Evolutionary conservation across 2,113 vertebrate species (phyloP).

Genomic region (Nannospalax galili): DNA sequence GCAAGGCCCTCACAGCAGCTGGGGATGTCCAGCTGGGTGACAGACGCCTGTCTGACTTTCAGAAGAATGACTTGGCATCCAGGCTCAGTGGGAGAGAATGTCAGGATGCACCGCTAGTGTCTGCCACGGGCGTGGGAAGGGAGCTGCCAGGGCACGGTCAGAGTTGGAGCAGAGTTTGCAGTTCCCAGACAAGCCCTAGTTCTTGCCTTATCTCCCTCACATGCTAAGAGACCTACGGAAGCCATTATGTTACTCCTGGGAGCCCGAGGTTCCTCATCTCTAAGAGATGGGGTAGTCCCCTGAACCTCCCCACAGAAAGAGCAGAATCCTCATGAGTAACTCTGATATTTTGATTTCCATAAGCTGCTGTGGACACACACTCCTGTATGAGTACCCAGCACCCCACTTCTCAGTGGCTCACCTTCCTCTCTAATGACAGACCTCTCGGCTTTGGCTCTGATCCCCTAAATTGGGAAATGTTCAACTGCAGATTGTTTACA

Average conservation of each 20-base stretch:
- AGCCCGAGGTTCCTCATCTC: background rate
- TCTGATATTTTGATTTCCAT: background rate
- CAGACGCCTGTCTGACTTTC: background rate
- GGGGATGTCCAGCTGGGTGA: background rate
- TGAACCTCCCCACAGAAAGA: background rate
- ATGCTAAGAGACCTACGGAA: background rate
- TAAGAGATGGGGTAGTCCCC: background rate
- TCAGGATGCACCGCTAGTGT: rapidly evolving
- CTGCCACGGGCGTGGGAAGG: rapidly evolving
- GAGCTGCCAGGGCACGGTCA: rapidly evolving
- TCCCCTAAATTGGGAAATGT: conserved; percentile 84
- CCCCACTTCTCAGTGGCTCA: background rate
- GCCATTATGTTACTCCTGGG: background rate
- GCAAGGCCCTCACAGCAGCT: rapidly evolving
- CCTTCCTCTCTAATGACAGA: background rate
- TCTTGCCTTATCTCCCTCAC: background rate
- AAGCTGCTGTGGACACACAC: background rate
- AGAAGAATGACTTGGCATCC: rapidly evolving
- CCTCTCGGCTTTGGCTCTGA: conserved; percentile 78
- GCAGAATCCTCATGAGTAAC: background rate
- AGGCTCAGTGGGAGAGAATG: background rate
- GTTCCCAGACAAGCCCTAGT: background rate
- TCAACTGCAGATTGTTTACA: conserved; percentile 84
- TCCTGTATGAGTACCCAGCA: rapidly evolving
- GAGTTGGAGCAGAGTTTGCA: rapidly evolving